Conservation (phyloP, 2,797 vertebrate species). For the Hoplostethus atlanticus region DNA sequence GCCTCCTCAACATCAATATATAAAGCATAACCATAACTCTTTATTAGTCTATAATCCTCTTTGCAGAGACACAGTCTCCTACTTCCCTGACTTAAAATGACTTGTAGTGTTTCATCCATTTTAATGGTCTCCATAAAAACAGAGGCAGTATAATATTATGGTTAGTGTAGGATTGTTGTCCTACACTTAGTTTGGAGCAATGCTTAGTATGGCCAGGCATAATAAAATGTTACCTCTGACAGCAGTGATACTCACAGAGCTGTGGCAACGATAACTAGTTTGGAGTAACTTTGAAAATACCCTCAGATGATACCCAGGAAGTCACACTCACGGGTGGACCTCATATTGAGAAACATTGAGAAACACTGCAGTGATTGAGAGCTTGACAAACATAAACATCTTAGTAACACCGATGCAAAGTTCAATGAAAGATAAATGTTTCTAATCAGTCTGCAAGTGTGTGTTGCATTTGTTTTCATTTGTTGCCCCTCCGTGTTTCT, state of each 20-base stretch:
- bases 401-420: conserved; percentile 23
- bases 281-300: conserved; percentile 38
- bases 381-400: conserved; percentile 25
- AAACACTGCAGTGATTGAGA: conserved; percentile 20
- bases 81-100: conserved; percentile 22
- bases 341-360: conserved; percentile 44
- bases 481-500: conserved; percentile 17
- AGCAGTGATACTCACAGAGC: conserved; percentile 33
- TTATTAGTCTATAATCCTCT: conserved; percentile 35
- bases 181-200: conserved; percentile 4
- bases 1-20: conserved; percentile 8
- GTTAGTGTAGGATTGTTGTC: conserved; percentile 4
- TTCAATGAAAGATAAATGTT: conserved; percentile 33
- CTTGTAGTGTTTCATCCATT: conserved; percentile 41
- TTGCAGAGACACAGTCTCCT: conserved; percentile 26
- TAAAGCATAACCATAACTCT: conserved; percentile 32
- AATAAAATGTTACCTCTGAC: conserved; percentile 15
- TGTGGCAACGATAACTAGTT: conserved; percentile 8
- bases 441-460: conserved; percentile 37
- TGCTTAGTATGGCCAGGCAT: conserved; percentile 11
- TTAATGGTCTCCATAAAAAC: conserved; percentile 36
- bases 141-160: conserved; percentile 5
- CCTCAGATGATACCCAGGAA: conserved; percentile 26
- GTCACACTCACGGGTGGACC: conserved; percentile 46
- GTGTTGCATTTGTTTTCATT: conserved; percentile 32